Base-by-base conservation (phyloP, 2,888 invertebrate species). In the Volucella zonaria region DNA sequence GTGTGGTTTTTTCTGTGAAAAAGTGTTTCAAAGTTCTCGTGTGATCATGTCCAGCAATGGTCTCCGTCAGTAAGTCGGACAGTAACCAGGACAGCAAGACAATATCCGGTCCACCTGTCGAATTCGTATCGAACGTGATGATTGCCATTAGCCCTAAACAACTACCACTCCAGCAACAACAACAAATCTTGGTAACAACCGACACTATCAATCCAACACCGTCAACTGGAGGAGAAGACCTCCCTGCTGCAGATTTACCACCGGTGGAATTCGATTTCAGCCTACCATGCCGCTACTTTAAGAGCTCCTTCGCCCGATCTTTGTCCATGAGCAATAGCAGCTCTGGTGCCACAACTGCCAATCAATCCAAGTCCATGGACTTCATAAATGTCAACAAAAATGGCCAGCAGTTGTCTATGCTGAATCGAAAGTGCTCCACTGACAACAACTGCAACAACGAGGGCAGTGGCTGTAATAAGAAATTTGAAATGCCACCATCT, bases 221-320 rank as follows among this genome's bases (percentile, higher is more conserved):
- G 18, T n/a, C 51, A 15, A n/a, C 51, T 18, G 52, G 31, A 31
- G 31, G 31, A 6, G 31, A 31, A 31, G 14, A 47, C 31, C 49
- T 42, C 12, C 49, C 49, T n/a, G 45, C 52, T 54, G 64, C 86
- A 31, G 86, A 77, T 73, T 52, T 86, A 18, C 87, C 89, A 62
- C 88, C 90, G 78, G 89, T 90, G 11, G 91, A 92, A 75, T 91
- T 91, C 87, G 92, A 92, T 89, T 91, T 92, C 86, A 90, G 89
- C 86, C 86, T 90, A 87, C 90, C 92, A 66, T 92, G 91, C 47
- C 92, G 93, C 82, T 92, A 91, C 87, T 93, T 93, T 88, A 93
- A 93, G 89, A 93, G 93, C 89, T 92, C 92, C 80, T 93, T 93
- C 89, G 93, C 93, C 58, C 92, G 93, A 74, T 93, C 93, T 52